Percentiles rank a stretch among this genome's conserved stretches.
phyloP scores from a whole-genome alignment of 2,113 vertebrate genomes.

The Plotosus lineatus region DNA sequence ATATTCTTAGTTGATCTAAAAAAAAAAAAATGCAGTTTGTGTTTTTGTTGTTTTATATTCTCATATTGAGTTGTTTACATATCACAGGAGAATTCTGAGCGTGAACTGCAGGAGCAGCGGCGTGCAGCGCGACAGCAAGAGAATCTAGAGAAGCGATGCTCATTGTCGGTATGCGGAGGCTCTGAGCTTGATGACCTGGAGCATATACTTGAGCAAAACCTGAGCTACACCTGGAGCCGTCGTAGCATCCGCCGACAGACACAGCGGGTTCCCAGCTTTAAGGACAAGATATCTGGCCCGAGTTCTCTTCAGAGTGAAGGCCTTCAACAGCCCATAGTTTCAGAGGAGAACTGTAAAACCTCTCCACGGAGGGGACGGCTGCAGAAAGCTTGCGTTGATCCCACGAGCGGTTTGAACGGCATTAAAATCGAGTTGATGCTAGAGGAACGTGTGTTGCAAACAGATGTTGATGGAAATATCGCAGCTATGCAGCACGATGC shows the following conservation, averaged over 20 bases:
- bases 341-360: slow-evolving; percentile 14
- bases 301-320: background rate
- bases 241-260: slow-evolving; percentile 68
- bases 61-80: background rate
- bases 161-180: slow-evolving; percentile 68
- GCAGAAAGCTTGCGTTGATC: background rate
- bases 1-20: too few relatives aligned
- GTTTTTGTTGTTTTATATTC: background rate
- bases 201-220: slow-evolving; percentile 71
- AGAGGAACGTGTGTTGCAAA: background rate
- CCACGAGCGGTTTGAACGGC: background rate
- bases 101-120: slow-evolving; percentile 74
- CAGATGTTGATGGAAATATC: slow-evolving; percentile 24
- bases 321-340: background rate
- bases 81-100: slow-evolving; percentile 74
- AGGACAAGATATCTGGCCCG: slow-evolving; percentile 8
- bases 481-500: background rate
- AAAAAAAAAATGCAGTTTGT: too few relatives aligned
- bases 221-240: slow-evolving; percentile 69
- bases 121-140: slow-evolving; percentile 70
- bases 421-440: background rate
- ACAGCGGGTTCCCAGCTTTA: slow-evolving; percentile 41
- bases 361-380: background rate
- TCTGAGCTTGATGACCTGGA: slow-evolving; percentile 71
- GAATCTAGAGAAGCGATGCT: slow-evolving; percentile 71